Percentiles rank a stretch among this genome's conserved stretches.
phyloP scores from a whole-genome alignment of 1,140 invertebrate genomes.

The Drosophila pachea region DNA sequence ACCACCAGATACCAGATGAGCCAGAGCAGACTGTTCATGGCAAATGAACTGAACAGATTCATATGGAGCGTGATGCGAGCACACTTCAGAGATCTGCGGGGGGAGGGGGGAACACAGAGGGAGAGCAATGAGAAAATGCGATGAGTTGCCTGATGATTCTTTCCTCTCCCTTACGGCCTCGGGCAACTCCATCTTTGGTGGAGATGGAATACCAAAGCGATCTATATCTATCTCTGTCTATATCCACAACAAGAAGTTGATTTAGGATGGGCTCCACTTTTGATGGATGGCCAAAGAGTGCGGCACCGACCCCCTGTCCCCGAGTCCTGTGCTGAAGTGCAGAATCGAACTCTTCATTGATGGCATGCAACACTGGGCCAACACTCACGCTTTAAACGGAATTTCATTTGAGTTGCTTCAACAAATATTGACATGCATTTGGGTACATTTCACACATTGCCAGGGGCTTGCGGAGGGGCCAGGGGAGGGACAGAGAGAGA shows the following conservation, averaged over 20 bases:
- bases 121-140: neutral
- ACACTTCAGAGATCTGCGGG: slow-evolving; percentile 84
- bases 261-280: neutral
- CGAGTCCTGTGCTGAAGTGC: too few species aligned
- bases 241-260: neutral
- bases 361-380: too few species aligned
- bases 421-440: slow-evolving; percentile 17
- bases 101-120: slow-evolving; percentile 30
- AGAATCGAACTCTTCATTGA: too few species aligned
- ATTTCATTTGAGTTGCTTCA: slow-evolving; percentile 9
- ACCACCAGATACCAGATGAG: slow-evolving; percentile 83
- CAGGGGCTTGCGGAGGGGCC: neutral
- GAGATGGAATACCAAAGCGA: too few species aligned
- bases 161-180: too few species aligned
- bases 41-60: slow-evolving; percentile 95
- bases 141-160: too few species aligned
- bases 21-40: slow-evolving; percentile 87
- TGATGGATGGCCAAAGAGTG: too few species aligned
- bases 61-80: slow-evolving; percentile 95
- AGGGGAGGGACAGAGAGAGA: neutral
- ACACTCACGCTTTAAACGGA: neutral
- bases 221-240: neutral
- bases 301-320: too few species aligned
- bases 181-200: too few species aligned
- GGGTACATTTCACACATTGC: slow-evolving; percentile 6